Base-by-base conservation (phyloP, 2,888 invertebrate genomes). In the Lithophane semibrunnea region DNA sequence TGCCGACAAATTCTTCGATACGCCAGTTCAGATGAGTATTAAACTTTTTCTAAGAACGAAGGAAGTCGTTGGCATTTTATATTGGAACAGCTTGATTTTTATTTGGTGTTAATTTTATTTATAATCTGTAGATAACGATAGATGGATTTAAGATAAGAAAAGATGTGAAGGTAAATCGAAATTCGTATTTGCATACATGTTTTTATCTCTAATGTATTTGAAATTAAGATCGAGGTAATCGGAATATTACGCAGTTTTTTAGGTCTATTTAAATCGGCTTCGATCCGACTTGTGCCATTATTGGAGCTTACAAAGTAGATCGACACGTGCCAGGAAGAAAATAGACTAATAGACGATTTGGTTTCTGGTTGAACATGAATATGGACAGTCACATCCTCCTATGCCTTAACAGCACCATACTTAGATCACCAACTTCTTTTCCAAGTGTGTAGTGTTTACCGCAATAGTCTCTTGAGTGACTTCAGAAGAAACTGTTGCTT, bases 1-100 rank as follows among this genome's bases (percentile, higher is more conserved):
- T 56, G 72, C 78, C 85, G 85, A 84, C 82, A 83, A 86, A 91
- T 90, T 89, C 89, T 81, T 88, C 85, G 87, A 85, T 86, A 87
- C 89, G 88, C 85, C 78, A 72, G 80, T 84, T 87, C 80, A 68
- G 78, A 83, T 56, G 71, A 83, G 68, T 47, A 58, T 77, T 79
- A 82, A 85, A 83, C 73, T 73, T 67, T 44, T 76, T 72, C 63
- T 10, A 65, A 68, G 69, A 74, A 81, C 79, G 77, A 81, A 81
- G 77, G 87, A 83, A 79, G 73, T 83, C 64, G 37, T 77, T 68
- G 37, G 58, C 73, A 78, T 85, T 76, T 61, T 42, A 24, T 61
- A 65, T 58, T 70, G 54, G 65, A 42, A 60, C 60, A 64, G 64
- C 16, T 61, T 54, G 71, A 72, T 60, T 85, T 77, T 72, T 68